Percentiles rank a stretch among this genome's conserved stretches.
Evolutionary conservation across 2,797 vertebrate species (phyloP).

Genomic region (Euphonia xanthogaster): DNA sequence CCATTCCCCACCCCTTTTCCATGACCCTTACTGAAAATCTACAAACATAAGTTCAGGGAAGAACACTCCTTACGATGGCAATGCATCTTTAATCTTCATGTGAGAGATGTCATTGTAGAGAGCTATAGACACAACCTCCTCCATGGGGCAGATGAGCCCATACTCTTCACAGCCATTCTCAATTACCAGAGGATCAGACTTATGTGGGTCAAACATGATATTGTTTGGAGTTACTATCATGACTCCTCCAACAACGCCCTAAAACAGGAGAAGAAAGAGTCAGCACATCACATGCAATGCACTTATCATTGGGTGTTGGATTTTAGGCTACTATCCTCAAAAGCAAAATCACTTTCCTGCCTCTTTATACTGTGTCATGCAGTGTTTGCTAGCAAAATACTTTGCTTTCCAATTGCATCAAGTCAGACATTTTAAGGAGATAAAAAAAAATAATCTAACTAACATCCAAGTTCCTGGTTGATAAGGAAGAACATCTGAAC

Average conservation of each 20-base stretch:
- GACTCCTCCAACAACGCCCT: conserved; percentile 97
- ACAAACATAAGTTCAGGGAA: neutral
- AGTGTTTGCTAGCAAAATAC: neutral
- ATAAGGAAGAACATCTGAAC: neutral
- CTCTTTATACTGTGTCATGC: neutral
- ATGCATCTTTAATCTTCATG: conserved; percentile 96
- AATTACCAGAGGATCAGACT: conserved; percentile 96
- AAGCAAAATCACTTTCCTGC: neutral
- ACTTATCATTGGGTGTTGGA: neutral
- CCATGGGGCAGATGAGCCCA: conserved; percentile 97
- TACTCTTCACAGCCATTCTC: conserved; percentile 98
- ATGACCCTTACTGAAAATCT: neutral
- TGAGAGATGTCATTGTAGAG: conserved; percentile 96
- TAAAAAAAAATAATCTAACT: neutral
- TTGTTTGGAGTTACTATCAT: conserved; percentile 99
- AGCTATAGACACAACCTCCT: conserved; percentile 95
- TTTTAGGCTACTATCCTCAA: neutral
- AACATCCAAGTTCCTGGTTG: neutral
- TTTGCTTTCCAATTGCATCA: neutral
- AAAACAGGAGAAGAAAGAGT: conserved; percentile 13
- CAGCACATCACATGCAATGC: neutral
- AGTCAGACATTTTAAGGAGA: neutral
- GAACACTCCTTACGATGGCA: conserved; percentile 92
- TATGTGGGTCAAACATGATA: conserved; percentile 99
- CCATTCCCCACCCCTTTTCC: neutral